Base-by-base conservation (phyloP, 2,888 invertebrate species). In the Orthonychiurus folsomi region DNA sequence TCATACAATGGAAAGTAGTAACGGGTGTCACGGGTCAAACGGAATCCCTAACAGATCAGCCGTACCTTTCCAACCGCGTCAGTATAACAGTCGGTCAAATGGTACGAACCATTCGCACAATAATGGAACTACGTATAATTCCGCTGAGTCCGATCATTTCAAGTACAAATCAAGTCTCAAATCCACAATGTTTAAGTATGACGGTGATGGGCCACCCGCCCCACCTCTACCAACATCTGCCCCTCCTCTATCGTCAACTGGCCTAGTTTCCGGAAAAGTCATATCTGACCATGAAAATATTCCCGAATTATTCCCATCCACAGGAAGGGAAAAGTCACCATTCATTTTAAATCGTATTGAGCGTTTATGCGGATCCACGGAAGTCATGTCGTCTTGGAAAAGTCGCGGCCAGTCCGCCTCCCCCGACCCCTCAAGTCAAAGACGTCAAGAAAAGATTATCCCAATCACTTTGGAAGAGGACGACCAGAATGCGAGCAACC, bases 1-100 rank as follows among this genome's bases (percentile, higher is more conserved):
- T 66, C 70, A 23, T 72, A 72, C 59, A 68, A 67, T 56, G 67
- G 66, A 50, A n/a, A 66, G 66, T 47, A 61, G 62, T 12, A 23
- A 28, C 23, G 57, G 28, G 3, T 5, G 25, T n/a, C 28, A 59
- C 50, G 50, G 48, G 5, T 52, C 24, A 52, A 52, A 52, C 20
- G 52, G 52, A 52, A 52, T 9, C n/a, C n/a, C n/a, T n/a, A n/a
- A n/a, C n/a, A n/a, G n/a, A n/a, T n/a, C n/a, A 52, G n/a, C 21
- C 5, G 52, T 20, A 12, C 25, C 54, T 21, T 21, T 24, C 23
- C 3, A 25, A 54, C 54, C 25, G 18, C n/a, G 54, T 54, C 54
- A 21, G 15, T 24, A 54, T 21, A 23, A 50, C 50, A n/a, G 48
- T 12, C 18, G 21, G 21, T 20, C 50, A 21, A 21, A 25, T 21